phyloP scores from a whole-genome alignment of 2,797 vertebrate species.

The Myotis daubentonii region DNA sequence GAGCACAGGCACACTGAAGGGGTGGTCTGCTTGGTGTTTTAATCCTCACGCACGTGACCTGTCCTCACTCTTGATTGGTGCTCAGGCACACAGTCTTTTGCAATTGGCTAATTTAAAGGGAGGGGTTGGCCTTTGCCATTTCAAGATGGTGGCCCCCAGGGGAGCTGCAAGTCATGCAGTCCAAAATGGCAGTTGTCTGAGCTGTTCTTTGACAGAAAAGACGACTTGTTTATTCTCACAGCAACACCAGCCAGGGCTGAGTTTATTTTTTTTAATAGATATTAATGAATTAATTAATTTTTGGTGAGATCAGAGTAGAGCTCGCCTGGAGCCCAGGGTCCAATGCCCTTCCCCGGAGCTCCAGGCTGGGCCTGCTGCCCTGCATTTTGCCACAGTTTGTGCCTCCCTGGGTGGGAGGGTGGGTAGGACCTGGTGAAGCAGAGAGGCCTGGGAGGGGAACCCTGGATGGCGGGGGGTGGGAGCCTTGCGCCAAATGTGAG shows the following conservation, averaged over 20 bases:
- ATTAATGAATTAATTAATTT: neutral
- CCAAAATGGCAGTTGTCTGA: no score
- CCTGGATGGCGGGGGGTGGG: neutral
- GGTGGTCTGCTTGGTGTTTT: no score
- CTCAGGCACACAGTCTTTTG: no score
- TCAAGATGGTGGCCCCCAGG: no score
- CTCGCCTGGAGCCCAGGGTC: neutral
- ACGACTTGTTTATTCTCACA: neutral
- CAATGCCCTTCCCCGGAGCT: neutral
- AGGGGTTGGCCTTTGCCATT: no score
- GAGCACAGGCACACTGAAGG: no score
- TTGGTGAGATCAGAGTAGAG: neutral
- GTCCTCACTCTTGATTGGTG: no score
- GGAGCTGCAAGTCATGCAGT: no score
- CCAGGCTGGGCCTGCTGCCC: neutral
- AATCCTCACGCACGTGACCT: no score
- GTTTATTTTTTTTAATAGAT: neutral
- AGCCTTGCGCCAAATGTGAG: neutral
- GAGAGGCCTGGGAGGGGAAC: neutral
- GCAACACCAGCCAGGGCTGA: neutral
- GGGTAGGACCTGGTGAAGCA: neutral
- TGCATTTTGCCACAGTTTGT: neutral
- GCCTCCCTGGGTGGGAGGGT: neutral
- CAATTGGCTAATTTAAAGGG: no score
- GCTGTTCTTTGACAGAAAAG: no score